These are phyloP conservation scores for Syrphus vitripennis DNA, from an alignment of 2,888 invertebrate genomes.

Conservation along the genomic window DNA sequence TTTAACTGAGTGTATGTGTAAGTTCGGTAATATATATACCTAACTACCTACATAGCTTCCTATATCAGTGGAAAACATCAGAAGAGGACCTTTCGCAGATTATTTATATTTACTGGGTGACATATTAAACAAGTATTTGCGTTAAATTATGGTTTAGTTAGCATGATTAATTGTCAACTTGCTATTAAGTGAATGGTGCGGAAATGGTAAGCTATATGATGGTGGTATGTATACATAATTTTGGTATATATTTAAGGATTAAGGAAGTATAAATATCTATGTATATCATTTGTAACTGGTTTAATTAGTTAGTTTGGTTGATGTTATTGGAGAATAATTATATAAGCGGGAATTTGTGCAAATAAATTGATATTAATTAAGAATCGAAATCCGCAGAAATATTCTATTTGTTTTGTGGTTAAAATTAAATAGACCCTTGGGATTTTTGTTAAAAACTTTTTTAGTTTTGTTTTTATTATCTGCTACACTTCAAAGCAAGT, in stretches of 20 bases:
- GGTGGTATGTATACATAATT: not conserved
- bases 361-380: conserved; percentile 45
- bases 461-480: too few species aligned
- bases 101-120: conserved; percentile 58
- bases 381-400: not conserved
- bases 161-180: conserved; percentile 62
- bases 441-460: too few species aligned
- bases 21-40: not conserved
- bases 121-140: conserved; percentile 68
- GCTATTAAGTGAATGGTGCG: not conserved
- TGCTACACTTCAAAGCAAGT: too few species aligned
- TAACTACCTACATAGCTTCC: too few species aligned
- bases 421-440: not conserved
- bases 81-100: conserved; percentile 20
- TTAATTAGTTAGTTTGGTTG: conserved; percentile 59
- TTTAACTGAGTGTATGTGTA: conserved; percentile 51
- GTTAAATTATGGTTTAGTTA: conserved; percentile 68
- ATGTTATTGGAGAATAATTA: conserved; percentile 12
- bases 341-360: conserved; percentile 31
- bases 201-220: not conserved
- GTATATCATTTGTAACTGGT: conserved; percentile 38
- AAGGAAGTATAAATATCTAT: too few species aligned
- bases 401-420: not conserved
- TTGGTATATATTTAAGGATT: not conserved
- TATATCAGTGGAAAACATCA: not conserved